Conservation (phyloP, 2,888 invertebrate genomes). For the Hirtodrosophila histrioides region DNA sequence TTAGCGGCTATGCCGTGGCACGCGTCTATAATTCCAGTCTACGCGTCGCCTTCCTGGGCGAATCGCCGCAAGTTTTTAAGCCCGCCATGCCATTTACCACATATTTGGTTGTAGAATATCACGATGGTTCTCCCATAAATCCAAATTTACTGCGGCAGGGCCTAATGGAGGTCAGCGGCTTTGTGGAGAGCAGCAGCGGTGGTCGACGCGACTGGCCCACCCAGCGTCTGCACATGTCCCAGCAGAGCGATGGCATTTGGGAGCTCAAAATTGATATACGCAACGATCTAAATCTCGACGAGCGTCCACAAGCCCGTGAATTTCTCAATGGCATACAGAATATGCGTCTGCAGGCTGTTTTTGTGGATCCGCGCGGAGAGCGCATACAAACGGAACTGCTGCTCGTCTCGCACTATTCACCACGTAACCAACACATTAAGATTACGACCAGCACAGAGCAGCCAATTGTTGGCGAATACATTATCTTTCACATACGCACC, state of each 20-base stretch:
- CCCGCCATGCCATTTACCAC: slow-evolving; percentile 95
- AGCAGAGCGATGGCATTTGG: slow-evolving; percentile 91
- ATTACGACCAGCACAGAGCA: slow-evolving; percentile 92
- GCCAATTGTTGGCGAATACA: slow-evolving; percentile 96
- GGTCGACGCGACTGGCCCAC: slow-evolving; percentile 88
- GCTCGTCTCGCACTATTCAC: slow-evolving; percentile 92
- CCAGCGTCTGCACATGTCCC: slow-evolving; percentile 87
- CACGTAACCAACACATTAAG: slow-evolving; percentile 92
- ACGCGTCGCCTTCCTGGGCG: slow-evolving; percentile 93
- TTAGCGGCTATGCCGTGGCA: slow-evolving; percentile 94
- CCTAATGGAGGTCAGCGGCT: slow-evolving; percentile 88
- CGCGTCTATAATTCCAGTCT: slow-evolving; percentile 95
- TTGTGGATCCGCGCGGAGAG: slow-evolving; percentile 88
- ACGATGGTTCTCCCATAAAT: slow-evolving; percentile 93
- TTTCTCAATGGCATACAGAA: slow-evolving; percentile 88
- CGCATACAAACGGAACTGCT: slow-evolving; percentile 89
- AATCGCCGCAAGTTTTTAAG: slow-evolving; percentile 96
- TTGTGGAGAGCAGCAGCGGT: slow-evolving; percentile 87
- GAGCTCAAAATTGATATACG: slow-evolving; percentile 91
- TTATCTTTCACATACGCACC: slow-evolving; percentile 96
- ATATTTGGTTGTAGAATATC: slow-evolving; percentile 95
- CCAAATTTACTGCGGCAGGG: slow-evolving; percentile 87
- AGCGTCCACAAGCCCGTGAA: slow-evolving; percentile 86
- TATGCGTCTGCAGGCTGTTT: slow-evolving; percentile 86
- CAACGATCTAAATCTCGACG: slow-evolving; percentile 86